phyloP scores from a whole-genome alignment of 2,113 vertebrate species.

The Asarcornis scutulata region DNA sequence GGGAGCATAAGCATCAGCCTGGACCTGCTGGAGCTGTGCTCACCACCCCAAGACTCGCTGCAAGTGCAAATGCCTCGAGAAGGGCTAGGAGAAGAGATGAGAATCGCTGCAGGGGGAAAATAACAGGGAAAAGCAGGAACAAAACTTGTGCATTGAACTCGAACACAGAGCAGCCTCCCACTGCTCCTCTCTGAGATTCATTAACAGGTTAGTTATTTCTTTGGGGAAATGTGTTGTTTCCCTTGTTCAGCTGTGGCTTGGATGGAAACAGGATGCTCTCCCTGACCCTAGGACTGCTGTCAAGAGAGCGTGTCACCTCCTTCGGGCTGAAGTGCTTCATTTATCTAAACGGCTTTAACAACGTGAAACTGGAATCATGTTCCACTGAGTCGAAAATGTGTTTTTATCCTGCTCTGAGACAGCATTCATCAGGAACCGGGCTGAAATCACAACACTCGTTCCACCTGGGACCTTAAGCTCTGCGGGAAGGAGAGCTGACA shows the following conservation, averaged over 20 bases:
- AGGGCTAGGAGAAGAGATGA: not conserved
- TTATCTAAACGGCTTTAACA: not conserved
- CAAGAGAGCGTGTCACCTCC: not conserved
- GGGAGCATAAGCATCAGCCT: not conserved
- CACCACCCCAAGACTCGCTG: not conserved
- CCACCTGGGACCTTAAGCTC: not conserved
- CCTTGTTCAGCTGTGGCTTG: accelerated
- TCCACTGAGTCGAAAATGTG: not conserved
- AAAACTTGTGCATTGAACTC: not conserved
- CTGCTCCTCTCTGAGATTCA: not conserved
- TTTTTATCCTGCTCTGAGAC: not conserved
- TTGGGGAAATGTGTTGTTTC: not conserved
- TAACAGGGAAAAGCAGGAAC: not conserved
- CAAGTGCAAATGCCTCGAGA: not conserved
- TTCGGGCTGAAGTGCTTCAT: not conserved
- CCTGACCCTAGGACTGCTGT: not conserved
- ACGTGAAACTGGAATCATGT: accelerated
- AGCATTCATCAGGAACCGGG: not conserved
- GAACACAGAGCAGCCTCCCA: not conserved
- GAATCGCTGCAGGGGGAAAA: accelerated
- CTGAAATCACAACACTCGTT: not conserved
- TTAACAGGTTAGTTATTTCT: not conserved
- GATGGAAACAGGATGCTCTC: accelerated
- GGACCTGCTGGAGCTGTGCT: not conserved
- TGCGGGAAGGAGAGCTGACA: not conserved